Percentiles rank a stretch among this genome's conserved stretches.
Evolutionary conservation across 2,113 vertebrate genomes (phyloP).

Genomic region (Rhodinocichla rosea): DNA sequence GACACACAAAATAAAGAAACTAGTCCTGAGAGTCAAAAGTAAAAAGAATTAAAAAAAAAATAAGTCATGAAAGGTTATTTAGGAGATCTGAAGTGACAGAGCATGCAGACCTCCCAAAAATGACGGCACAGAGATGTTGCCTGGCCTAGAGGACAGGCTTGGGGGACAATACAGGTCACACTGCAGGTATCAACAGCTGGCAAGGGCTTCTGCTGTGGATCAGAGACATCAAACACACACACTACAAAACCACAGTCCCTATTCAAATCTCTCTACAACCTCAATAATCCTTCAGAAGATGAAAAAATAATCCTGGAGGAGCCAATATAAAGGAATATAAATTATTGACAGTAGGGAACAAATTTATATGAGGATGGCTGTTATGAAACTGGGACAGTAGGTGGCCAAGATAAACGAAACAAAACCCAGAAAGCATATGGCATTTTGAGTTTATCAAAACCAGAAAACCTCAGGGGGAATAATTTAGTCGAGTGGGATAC

Average conservation of each 20-base stretch:
- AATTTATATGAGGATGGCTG: background rate
- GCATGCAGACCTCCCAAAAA: background rate
- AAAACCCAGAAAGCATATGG: background rate
- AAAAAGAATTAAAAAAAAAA: background rate
- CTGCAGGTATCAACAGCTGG: background rate
- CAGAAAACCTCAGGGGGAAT: background rate
- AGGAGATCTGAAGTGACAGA: background rate
- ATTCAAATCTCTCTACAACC: background rate
- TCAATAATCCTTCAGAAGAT: background rate
- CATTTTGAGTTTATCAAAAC: background rate
- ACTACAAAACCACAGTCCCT: background rate
- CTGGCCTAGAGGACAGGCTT: background rate
- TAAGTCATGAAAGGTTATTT: background rate
- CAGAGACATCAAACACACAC: background rate
- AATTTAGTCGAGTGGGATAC: background rate
- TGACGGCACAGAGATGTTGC: background rate
- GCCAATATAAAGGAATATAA: background rate
- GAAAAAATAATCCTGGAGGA: background rate
- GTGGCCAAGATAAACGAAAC: background rate
- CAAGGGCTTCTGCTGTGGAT: background rate
- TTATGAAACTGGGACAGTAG: background rate
- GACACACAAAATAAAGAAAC: conserved; percentile 33
- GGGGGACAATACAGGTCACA: background rate
- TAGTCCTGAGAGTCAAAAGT: conserved; percentile 6
- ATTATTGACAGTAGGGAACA: background rate